Percentiles rank a stretch among this genome's conserved stretches.
phyloP scores from a whole-genome alignment of 2,113 vertebrate genomes.

The Nyctereutes procyonoides region DNA sequence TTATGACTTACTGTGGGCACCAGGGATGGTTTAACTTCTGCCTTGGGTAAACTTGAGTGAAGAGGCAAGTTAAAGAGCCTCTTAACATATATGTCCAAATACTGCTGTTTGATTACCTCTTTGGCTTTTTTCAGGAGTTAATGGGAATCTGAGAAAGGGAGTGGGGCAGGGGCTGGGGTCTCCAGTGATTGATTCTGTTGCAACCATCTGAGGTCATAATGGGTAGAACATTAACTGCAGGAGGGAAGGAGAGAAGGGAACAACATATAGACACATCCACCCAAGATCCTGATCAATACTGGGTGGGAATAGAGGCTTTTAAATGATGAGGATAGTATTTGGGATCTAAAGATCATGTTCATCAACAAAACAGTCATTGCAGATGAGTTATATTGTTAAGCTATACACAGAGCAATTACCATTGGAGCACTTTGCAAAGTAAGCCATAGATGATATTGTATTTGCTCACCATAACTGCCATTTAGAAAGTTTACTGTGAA shows the following conservation, averaged over 20 bases:
- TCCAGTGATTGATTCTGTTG: not conserved
- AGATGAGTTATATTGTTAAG: slow-evolving; percentile 21
- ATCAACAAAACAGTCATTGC: not conserved
- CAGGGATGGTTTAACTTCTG: not conserved
- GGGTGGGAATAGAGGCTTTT: not conserved
- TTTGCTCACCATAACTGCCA: not conserved
- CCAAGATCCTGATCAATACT: not conserved
- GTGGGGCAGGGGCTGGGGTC: not conserved
- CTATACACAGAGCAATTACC: not conserved
- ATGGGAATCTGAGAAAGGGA: not conserved
- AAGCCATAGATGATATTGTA: not conserved
- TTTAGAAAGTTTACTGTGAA: slow-evolving; percentile 1
- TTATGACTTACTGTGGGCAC: not conserved
- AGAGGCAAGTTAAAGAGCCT: not conserved
- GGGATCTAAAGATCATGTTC: not conserved
- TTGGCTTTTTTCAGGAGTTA: not conserved
- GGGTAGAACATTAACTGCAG: not conserved
- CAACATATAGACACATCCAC: not conserved
- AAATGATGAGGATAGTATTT: not conserved
- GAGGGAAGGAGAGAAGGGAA: not conserved
- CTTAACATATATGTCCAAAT: not conserved
- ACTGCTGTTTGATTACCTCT: not conserved
- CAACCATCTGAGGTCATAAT: not conserved
- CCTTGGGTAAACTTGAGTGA: not conserved
- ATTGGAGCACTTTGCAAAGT: slow-evolving; percentile 24